These are phyloP conservation scores for Suricata suricatta DNA, from an alignment of 2,113 vertebrate genomes.

Conservation along the genomic window DNA sequence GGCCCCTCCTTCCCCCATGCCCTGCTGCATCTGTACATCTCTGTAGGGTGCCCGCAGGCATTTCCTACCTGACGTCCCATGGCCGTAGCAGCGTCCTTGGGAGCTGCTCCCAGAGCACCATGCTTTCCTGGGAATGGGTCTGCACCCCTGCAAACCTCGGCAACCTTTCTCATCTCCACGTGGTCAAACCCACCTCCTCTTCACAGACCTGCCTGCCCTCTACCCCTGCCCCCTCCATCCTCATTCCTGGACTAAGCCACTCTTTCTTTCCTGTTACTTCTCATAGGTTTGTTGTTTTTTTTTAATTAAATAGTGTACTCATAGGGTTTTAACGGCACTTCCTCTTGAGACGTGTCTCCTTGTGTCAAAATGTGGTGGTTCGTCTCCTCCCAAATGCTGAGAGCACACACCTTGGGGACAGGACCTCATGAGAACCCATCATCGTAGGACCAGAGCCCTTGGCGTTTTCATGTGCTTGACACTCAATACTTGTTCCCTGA, in stretches of 20 bases:
- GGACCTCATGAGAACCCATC: not conserved
- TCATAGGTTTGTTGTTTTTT: not conserved
- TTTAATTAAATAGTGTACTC: too few relatives aligned
- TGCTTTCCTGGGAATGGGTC: rapidly evolving
- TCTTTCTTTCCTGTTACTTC: not conserved
- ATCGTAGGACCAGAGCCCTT: rapidly evolving
- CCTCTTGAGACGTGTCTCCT: not conserved
- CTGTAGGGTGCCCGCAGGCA: rapidly evolving
- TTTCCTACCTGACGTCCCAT: not conserved
- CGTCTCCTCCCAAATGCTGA: too few relatives aligned
- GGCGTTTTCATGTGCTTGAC: rapidly evolving
- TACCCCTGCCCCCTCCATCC: not conserved
- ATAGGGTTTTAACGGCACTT: not conserved
- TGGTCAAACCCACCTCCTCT: not conserved
- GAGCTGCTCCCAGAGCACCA: too few relatives aligned
- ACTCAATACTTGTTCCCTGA: not conserved
- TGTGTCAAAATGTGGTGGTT: rapidly evolving
- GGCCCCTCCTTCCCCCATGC: not conserved
- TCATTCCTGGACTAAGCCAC: not conserved
- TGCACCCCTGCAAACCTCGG: too few relatives aligned
- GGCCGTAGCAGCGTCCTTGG: too few relatives aligned
- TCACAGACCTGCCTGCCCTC: not conserved
- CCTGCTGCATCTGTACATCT: not conserved
- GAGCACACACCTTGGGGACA: rapidly evolving
- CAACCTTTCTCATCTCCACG: not conserved